A percentile compares a stretch with the other conserved stretches of the same genome.
Conservation (phyloP, 1,140 invertebrate species). For the Cyrtorhinus lividipennis region DNA sequence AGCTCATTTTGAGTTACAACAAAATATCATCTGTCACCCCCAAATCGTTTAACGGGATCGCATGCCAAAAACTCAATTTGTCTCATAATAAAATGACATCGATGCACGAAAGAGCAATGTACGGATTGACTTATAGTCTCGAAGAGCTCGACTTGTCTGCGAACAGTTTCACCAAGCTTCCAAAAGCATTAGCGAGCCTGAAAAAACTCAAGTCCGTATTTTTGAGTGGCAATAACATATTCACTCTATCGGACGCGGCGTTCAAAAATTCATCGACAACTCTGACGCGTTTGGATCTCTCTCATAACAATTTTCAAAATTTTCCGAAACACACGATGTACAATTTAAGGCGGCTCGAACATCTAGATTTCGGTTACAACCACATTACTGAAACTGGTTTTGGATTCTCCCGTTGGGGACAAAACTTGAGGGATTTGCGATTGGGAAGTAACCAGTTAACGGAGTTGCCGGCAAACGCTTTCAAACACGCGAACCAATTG, state of each 20-base stretch:
- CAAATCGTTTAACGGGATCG: slow-evolving; percentile 47
- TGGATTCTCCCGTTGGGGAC: slow-evolving; percentile 58
- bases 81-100: slow-evolving; percentile 56
- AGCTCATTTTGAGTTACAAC: slow-evolving; percentile 64
- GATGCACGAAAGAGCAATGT: slow-evolving; percentile 53
- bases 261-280: slow-evolving; percentile 41
- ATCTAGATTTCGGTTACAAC: slow-evolving; percentile 77
- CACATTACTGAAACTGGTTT: slow-evolving; percentile 52
- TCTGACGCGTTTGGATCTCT: slow-evolving; percentile 61
- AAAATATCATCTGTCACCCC: slow-evolving; percentile 45
- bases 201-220: slow-evolving; percentile 57
- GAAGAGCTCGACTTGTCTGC: slow-evolving; percentile 72
- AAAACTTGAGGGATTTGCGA: slow-evolving; percentile 29
- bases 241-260: slow-evolving; percentile 35
- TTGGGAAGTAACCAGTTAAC: slow-evolving; percentile 39
- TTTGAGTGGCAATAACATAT: slow-evolving; percentile 61
- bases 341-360: slow-evolving; percentile 51
- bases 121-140: slow-evolving; percentile 50
- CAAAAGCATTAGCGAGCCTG: slow-evolving; percentile 47
- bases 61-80: slow-evolving; percentile 55
- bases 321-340: slow-evolving; percentile 52
- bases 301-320: slow-evolving; percentile 56
- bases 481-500: slow-evolving; percentile 49
- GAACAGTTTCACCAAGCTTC: slow-evolving; percentile 53
- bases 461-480: slow-evolving; percentile 52